Percentiles rank a stretch among this genome's conserved stretches.
phyloP scores from a whole-genome alignment of 2,797 vertebrate genomes.

The Somateria mollissima region DNA sequence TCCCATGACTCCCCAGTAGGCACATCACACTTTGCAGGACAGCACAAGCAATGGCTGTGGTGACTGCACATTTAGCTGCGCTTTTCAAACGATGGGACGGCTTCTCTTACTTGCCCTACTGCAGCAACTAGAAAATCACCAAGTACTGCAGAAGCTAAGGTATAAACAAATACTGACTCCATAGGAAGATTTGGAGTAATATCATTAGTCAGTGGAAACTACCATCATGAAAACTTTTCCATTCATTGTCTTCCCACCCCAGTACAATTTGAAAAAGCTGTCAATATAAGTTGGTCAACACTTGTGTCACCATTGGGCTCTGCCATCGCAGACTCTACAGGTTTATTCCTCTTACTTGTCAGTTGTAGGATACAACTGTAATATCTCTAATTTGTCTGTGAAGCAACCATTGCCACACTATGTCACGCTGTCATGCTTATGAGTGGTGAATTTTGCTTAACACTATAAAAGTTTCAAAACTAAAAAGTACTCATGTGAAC shows the following conservation, averaged over 20 bases:
- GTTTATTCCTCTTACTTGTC: background rate
- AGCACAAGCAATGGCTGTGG: background rate
- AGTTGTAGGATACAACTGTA: background rate
- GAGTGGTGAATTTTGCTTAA: background rate
- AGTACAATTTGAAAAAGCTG: background rate
- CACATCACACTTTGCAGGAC: background rate
- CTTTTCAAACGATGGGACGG: background rate
- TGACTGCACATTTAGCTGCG: background rate
- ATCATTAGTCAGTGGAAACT: background rate
- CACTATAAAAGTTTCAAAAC: background rate
- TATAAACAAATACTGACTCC: background rate
- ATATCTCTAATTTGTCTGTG: background rate
- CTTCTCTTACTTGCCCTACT: background rate
- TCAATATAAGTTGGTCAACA: background rate
- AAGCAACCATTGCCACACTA: rapidly evolving
- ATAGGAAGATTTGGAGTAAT: background rate
- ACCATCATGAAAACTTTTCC: background rate
- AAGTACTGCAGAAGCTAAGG: background rate
- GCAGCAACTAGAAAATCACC: background rate
- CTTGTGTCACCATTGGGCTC: background rate
- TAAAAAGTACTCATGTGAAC: background rate
- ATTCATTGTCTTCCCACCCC: background rate
- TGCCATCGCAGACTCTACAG: background rate
- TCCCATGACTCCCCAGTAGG: background rate
- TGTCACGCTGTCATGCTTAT: background rate